Evolutionary conservation across 2,797 vertebrate species (phyloP), one percentile per base, ranked within the genome.

Genomic region (Falco biarmicus): DNA sequence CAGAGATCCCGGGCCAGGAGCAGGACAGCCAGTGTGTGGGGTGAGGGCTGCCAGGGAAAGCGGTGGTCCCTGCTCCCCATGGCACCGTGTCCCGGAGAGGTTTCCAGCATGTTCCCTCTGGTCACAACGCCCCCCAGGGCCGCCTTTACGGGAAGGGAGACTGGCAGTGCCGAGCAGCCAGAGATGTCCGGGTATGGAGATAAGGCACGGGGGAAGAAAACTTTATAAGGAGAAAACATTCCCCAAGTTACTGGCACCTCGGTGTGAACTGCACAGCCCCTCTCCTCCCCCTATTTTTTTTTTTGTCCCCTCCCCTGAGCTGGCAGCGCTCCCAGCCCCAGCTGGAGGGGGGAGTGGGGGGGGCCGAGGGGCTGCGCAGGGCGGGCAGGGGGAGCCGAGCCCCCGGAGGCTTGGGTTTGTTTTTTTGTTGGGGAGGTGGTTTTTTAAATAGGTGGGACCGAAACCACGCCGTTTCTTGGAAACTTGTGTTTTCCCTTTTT

Each of bases 171-270:
- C 37, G 9, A 29, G 15, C 41, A 39, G 89, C 87, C 89, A 89
- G 59, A 31, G 80, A 41, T 0, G 20, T 82, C 47, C 51, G 68
- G 64, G 71, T 26, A 37, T 5, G 32, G 75, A 74, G 90, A 96
- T 60, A n/a, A 63, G 51, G 85, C 83, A 15, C 20, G 39, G 41
- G 59, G 39, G 37, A 41, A 68, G 70, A 54, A 83, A 96, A 89
- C 95, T 96, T 94, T 95, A 96, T 96, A 95, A 64, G 95, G 95
- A 94, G 48, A 96, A 96, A 96, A 79, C n/a, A 77, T 68, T 66
- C 57, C 47, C 25, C 50, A 8, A 29, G 50, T 17, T 39, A 10
- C 45, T 71, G 95, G 84, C 93, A 66, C 59, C 65, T 87, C 59
- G 5, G 29, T 31, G 77, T 4, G 18, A 75, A 19, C 31, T 2